Evolutionary conservation across 2,113 vertebrate species (phyloP).

Genomic region (Labeo catla): DNA sequence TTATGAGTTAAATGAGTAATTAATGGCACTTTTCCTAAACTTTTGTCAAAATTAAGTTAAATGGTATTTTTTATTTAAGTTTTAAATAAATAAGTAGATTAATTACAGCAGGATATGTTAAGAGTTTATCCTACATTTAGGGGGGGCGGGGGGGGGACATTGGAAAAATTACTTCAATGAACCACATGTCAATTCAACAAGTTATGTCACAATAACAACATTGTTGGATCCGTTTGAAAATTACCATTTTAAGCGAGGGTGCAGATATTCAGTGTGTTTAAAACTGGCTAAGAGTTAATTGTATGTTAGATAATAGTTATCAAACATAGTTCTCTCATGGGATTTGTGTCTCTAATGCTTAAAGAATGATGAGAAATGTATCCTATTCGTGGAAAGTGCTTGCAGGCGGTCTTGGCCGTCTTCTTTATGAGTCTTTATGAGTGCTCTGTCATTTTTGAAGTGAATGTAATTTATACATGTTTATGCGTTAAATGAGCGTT

Average conservation of each 20-base stretch:
- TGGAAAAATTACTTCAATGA: background rate
- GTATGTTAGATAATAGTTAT: background rate
- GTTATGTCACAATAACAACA: background rate
- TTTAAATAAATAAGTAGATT: background rate
- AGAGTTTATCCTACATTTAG: background rate
- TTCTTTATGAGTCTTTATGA: conserved; percentile 29
- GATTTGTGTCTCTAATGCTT: conserved; percentile 11
- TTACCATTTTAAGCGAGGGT: background rate
- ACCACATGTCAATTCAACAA: background rate
- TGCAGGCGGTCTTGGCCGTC: background rate
- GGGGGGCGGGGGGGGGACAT: background rate
- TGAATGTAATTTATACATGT: conserved; percentile 20
- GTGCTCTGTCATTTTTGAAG: conserved; percentile 3
- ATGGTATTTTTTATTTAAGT: background rate
- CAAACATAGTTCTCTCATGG: background rate
- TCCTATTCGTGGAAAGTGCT: conserved; percentile 12
- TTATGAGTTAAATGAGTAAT: conserved; percentile 1
- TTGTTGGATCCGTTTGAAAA: background rate
- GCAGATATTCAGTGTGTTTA: background rate
- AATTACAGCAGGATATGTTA: background rate
- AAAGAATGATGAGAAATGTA: background rate
- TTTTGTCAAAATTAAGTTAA: background rate
- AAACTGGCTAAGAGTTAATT: background rate
- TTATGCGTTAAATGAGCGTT: conserved; percentile 33
- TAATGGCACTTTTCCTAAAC: conserved; percentile 1